Base-by-base conservation (phyloP, 1,140 invertebrate species). In the Acromyrmex heyeri region DNA sequence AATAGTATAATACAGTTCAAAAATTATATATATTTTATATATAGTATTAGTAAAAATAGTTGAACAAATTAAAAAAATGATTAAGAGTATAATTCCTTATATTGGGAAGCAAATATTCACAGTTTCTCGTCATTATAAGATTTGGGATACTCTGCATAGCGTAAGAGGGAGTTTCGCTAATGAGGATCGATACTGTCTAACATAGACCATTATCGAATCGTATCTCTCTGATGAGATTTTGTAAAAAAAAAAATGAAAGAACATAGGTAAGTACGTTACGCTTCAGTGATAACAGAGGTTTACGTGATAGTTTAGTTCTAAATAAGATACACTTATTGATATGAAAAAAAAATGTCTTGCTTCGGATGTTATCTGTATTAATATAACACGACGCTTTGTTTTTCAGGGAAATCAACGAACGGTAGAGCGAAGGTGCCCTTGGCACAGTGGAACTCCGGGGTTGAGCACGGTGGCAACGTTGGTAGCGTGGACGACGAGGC, bases 401-500 rank as follows among this genome's bases (percentile, higher is more conserved):
- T 87, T 93, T 24, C 94, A 95, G 94, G 92, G 0, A 91, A 93
- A 61, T 69, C 59, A 0, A 7, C 59, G 0, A 90, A 94, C 34
- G 86, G 61, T 69, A 86, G 83, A 24, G 73, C 64, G 12, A 94
- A 93, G 65, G 67, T 92, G 3, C 86, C 89, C 4, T 14, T 87
- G 12, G 85, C 88, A 12, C 92, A 93, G 27, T 95, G 95, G 95
- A 95, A 91, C 50, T 38, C 86, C 10, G 83, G 87, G n/a, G 38
- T 72, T 5, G 86, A 89, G 8, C 78, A 44, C 14, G 24, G 24
- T 18, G 24, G 38, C 21, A n/a, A 14, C 6, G 44, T 24, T 7
- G 88, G 89, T 12, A 86, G 75, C 2, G 21, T 90, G 18, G 92
- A 94, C 57, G 94, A 95, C 12, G 94, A 94, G 21, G 92, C 92